Evolutionary conservation across 2,888 invertebrate genomes (phyloP).

Genomic region (Eristalinus sepulchralis): DNA sequence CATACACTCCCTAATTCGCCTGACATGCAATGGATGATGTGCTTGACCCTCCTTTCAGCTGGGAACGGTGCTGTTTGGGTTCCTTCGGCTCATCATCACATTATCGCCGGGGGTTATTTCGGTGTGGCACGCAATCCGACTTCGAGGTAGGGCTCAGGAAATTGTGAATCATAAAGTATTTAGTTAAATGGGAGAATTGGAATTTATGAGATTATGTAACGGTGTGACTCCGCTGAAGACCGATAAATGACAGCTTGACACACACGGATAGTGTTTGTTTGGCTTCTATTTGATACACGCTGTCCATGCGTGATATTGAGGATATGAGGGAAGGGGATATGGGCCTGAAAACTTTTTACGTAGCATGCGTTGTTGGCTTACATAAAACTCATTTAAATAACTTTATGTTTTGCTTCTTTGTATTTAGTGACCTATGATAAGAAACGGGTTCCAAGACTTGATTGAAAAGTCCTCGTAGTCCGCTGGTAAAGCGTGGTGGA

Average conservation of each 20-base stretch:
- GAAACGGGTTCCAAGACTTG: too few species aligned
- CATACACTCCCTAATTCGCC: constrained; percentile 80
- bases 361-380: not conserved
- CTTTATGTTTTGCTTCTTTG: too few species aligned
- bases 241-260: not conserved
- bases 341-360: not conserved
- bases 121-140: constrained; percentile 47
- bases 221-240: not conserved
- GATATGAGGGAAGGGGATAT: not conserved
- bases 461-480: too few species aligned
- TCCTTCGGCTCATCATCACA: constrained; percentile 54
- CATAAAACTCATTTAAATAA: too few species aligned
- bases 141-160: constrained; percentile 59
- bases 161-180: constrained; percentile 67
- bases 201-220: not conserved
- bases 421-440: too few species aligned
- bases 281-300: not conserved
- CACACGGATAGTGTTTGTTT: not conserved
- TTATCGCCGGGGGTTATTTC: constrained; percentile 51
- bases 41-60: constrained; percentile 70
- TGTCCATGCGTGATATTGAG: not conserved
- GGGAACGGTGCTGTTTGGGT: constrained; percentile 59
- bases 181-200: constrained; percentile 1
- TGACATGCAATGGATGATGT: constrained; percentile 79
- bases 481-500: too few species aligned